These are phyloP conservation scores for Nothocercus julius DNA, from an alignment of 2,113 vertebrate species.

Conservation along the genomic window DNA sequence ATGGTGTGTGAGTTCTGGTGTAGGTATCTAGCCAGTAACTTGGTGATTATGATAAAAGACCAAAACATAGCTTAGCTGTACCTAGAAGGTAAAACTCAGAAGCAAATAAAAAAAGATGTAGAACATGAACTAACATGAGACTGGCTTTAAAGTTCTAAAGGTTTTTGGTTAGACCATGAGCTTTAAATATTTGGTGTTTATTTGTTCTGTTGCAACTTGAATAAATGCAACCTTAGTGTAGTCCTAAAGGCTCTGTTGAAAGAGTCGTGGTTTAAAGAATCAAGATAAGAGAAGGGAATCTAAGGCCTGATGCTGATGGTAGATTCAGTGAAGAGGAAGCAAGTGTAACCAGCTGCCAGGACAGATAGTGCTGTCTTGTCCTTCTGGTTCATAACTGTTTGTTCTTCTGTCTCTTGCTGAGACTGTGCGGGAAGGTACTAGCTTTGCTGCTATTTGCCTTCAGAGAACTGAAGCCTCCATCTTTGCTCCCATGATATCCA, in stretches of 20 bases:
- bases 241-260: neutral
- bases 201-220: neutral
- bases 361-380: neutral
- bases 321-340: neutral
- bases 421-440: neutral
- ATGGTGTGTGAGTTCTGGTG: too few relatives aligned
- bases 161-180: neutral
- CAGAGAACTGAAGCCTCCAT: neutral
- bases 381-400: neutral
- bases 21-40: too few relatives aligned
- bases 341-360: neutral
- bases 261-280: neutral
- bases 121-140: neutral
- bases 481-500: rapidly evolving
- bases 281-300: neutral
- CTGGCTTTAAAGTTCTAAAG: neutral
- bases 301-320: neutral
- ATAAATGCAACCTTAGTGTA: neutral
- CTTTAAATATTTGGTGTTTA: neutral
- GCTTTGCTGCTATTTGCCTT: neutral
- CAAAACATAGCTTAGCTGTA: too few relatives aligned
- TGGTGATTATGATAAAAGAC: too few relatives aligned
- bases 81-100: too few relatives aligned
- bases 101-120: neutral
- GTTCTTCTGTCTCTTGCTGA: neutral